Conservation (phyloP, 1,140 invertebrate species). For the Sinonovacula constricta region DNA sequence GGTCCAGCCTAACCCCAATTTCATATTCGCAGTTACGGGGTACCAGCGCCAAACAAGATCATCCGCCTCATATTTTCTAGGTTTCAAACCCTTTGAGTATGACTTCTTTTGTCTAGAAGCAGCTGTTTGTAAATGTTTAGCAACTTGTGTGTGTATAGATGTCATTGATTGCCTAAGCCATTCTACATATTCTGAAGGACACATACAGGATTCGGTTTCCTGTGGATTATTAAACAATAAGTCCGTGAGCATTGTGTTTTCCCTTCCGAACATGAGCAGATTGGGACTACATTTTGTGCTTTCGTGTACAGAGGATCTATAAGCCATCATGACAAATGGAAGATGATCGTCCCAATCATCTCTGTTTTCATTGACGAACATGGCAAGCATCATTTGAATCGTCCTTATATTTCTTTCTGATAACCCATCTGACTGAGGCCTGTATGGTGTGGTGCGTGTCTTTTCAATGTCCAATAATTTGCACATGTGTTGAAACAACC, state of each 20-base stretch:
- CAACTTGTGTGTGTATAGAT: too few relatives aligned
- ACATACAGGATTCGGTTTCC: too few relatives aligned
- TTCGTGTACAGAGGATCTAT: conserved; percentile 46
- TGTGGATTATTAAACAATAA: too few relatives aligned
- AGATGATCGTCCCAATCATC: neutral
- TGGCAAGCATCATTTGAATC: neutral
- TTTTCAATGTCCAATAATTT: neutral
- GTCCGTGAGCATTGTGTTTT: neutral
- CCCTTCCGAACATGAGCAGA: conserved; percentile 27
- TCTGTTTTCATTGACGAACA: neutral
- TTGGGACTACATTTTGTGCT: conserved; percentile 52
- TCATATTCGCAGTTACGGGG: too few relatives aligned
- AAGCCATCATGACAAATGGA: conserved; percentile 13
- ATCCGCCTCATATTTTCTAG: too few relatives aligned
- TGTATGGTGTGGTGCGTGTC: neutral
- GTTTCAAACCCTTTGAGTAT: too few relatives aligned
- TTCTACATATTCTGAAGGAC: too few relatives aligned
- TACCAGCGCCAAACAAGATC: too few relatives aligned
- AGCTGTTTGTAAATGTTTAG: neutral
- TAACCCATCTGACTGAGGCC: neutral
- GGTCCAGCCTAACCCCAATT: too few relatives aligned
- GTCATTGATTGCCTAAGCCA: conserved; percentile 6
- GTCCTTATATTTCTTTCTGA: neutral
- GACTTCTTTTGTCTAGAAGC: neutral
- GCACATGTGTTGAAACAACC: neutral